These are phyloP conservation scores for Zaprionus ornatus DNA, from an alignment of 1,140 invertebrate species.

Conservation along the genomic window DNA sequence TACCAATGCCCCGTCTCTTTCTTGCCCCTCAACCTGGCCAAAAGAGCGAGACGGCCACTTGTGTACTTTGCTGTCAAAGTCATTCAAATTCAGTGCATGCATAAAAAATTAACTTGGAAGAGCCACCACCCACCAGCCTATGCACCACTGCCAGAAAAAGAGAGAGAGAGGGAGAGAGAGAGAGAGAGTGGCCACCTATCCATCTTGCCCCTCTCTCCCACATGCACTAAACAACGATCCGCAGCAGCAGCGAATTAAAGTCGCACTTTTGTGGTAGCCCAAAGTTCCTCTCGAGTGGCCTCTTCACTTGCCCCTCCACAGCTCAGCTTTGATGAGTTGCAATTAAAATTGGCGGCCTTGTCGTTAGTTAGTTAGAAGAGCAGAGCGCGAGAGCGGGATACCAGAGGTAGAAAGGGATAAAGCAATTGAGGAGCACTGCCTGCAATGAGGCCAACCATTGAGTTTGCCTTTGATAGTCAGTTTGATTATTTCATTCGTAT, in stretches of 20 bases:
- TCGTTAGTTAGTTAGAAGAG: slow-evolving; percentile 4
- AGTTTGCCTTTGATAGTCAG: slow-evolving; percentile 28
- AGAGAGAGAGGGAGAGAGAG: not conserved
- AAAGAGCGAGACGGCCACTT: slow-evolving; percentile 43
- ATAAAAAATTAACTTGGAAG: slow-evolving; percentile 60
- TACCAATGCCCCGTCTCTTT: not conserved
- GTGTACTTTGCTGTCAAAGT: slow-evolving; percentile 60
- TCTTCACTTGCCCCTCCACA: not conserved
- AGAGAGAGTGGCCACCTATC: not conserved
- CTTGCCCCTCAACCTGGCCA: not conserved
- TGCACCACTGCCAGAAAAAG: not conserved
- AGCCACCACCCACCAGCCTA: slow-evolving; percentile 17
- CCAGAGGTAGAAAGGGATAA: not conserved
- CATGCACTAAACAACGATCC: slow-evolving; percentile 24
- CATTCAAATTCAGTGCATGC: slow-evolving; percentile 67
- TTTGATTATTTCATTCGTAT: not conserved
- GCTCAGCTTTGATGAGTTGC: slow-evolving; percentile 54
- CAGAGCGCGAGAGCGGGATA: too few relatives aligned
- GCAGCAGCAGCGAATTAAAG: slow-evolving; percentile 45
- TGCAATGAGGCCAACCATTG: not conserved
- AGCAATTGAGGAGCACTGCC: not conserved
- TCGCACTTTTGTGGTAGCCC: slow-evolving; percentile 46
- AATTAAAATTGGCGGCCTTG: slow-evolving; percentile 60
- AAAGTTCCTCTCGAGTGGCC: slow-evolving; percentile 46
- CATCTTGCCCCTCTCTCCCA: not conserved